Base-by-base conservation (phyloP, 2,888 invertebrate genomes). In the Entomobrya proxima region DNA sequence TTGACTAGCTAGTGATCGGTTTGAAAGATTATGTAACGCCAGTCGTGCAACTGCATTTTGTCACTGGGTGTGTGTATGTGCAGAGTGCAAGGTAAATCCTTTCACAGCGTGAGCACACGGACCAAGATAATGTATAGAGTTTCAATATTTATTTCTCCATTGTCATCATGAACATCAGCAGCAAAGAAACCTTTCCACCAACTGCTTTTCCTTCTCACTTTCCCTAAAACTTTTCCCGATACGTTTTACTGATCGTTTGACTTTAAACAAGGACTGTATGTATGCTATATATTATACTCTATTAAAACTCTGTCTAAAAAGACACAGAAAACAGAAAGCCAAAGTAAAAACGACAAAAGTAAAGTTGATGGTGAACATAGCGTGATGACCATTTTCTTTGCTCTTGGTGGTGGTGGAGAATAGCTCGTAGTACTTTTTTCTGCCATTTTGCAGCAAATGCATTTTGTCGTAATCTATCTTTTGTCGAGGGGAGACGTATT, bases 131-230 rank as follows among this genome's bases (percentile, higher is more conserved):
- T 64, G 61, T 58, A 61, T 44, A 76, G 52, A 76, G 52, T 76
- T 83, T 76, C 83, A 84, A 86, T 86, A 86, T 86, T 86, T 86
- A 86, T 86, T 86, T 79, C 75, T 79, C 64, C 79, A 83, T 78
- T 44, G 44, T 44, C 69, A 64, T 35, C 61, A 35, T 64, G 5
- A 32, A n/a, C 61, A 64, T 64, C 35, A 27, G 7, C 47, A 47
- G 7, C 47, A n/a, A 30, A 21, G 52, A 18, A 52, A 52, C 52
- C 21, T 52, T 13, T 47, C 47, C 15, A n/a, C 21, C 21, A 6
- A 30, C 6, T 18, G 32, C 3, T 61, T 61, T 61, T 40, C 40
- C 30, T 40, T n/a, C 30, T 35, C 74, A 74, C 47, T 69, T 69
- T 69, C 30, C 30, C n/a, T n/a, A 6, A 74, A 47, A 74, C 18